Evolutionary conservation across 2,797 vertebrate species (phyloP), one percentile per base, ranked within the genome.

Genomic region (Aulostomus chinensis): DNA sequence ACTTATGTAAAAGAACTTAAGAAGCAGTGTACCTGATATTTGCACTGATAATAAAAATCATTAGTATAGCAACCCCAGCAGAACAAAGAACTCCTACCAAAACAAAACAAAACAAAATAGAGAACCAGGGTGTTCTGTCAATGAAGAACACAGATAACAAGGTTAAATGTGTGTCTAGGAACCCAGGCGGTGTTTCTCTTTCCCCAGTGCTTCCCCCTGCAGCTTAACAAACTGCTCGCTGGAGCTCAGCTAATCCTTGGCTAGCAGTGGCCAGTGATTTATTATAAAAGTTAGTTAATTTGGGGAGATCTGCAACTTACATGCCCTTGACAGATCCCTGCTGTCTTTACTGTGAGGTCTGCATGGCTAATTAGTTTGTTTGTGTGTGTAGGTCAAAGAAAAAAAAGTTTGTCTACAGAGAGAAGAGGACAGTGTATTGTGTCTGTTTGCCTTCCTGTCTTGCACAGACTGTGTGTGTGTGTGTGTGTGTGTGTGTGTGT

Each of bases 271-370:
- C 69, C 76, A 42, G 68, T 78, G 73, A 86, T 88, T 88, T 90
- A 89, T 88, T 84, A 84, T 71, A 66, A 85, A 86, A 86, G 78
- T 88, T 85, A 81, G 82, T 88, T 88, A 51, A 87, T 84, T 88
- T 87, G 48, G 68, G 66, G 64, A 78, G 73, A 84, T 86, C 73
- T 57, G 73, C 77, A 62, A 64, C 82, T 72, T 86, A 47, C 59
- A 58, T 31, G 41, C 31, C 57, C 57, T 49, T 60, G 68, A 71
- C 69, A 50, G 73, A 62, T 77, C 66, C 51, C 53, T 2, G 39
- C 68, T 62, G 72, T 54, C 59, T 73, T 43, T 38, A 56, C 63
- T 31, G 39, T 26, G 16, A 18, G 62, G 42, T 62, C 47, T 42
- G 50, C 73, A 47, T 78, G 14, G 41, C 56, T 68, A 78, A 68